These are phyloP conservation scores for Cepaea nemoralis DNA, from an alignment of 1,140 invertebrate species.

Conservation along the genomic window DNA sequence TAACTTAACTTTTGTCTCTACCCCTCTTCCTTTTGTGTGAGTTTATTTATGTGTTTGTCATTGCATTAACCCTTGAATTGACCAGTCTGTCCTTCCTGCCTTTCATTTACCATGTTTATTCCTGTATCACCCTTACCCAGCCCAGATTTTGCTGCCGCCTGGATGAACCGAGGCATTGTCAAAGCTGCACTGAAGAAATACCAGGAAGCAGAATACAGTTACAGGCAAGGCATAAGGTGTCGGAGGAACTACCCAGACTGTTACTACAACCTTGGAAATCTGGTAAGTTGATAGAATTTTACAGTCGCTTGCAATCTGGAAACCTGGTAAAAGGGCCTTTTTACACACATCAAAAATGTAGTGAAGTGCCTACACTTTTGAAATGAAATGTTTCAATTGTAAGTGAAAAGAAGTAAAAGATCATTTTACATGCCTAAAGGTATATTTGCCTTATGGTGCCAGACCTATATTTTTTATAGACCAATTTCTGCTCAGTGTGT, in stretches of 20 bases:
- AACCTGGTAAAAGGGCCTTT: no score
- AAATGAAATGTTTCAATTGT: no score
- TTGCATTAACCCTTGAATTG: no score
- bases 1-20: no score
- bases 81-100: not conserved
- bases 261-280: slow-evolving; percentile 93
- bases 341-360: not conserved
- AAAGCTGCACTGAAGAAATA: slow-evolving; percentile 82
- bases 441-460: no score
- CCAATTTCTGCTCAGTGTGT: no score
- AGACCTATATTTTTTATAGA: no score
- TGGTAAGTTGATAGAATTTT: slow-evolving; percentile 76
- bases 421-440: no score
- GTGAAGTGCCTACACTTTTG: not conserved
- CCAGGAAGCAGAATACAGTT: slow-evolving; percentile 83
- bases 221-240: slow-evolving; percentile 82
- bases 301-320: no score
- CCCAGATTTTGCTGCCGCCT: slow-evolving; percentile 90
- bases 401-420: no score
- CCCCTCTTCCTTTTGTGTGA: no score
- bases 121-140: slow-evolving; percentile 75
- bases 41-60: no score
- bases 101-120: not conserved
- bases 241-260: slow-evolving; percentile 90
- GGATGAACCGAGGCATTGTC: slow-evolving; percentile 98